Base-by-base conservation (phyloP, 2,113 vertebrate species). In the Cnemophilus loriae region DNA sequence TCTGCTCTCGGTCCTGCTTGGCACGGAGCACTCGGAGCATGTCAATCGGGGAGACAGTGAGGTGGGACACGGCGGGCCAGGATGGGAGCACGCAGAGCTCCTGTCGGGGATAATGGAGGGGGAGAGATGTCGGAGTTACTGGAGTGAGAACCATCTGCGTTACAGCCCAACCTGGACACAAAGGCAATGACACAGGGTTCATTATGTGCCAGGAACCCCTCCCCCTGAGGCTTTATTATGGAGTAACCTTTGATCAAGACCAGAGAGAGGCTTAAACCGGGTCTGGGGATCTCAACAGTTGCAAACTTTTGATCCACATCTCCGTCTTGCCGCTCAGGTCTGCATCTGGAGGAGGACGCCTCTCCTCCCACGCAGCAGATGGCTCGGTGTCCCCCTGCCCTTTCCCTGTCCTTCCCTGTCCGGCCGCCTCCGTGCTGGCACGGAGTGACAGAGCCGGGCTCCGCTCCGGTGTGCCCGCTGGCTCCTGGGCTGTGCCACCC, bases 231-330 rank as follows among this genome's bases (percentile, higher is more conserved):
- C 88, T 94, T 96, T 97, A 96, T 96, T 90, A 71, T 35, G 49
- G 92, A 70, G 71, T 78, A 95, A 92, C 95, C 96, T 97, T 96
- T 97, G 96, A 96, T 97, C 96, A 96, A 75, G 92, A 97, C 76
- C 96, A 94, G 88, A 95, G 93, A 95, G 81, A 89, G 76, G 92
- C 92, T 96, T 96, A 96, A 94, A 94, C 39, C 44, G 89, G 85
- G 93, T 78, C 90, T 74, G 71, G 52, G 76, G 52, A 84, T 93
- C 95, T 96, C 64, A 81, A 60, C 82, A 67, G 84, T 95, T 69
- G 50, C 82, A 55, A 77, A 96, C 92, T 96, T 95, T 46, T 93
- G 90, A 95, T 90, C 64, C 88, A 37, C 86, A 13, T 87, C 90
- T 89, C 81, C 6, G 37, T 71, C 83, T 49, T 33, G 76, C 79